phyloP scores from a whole-genome alignment of 1,140 invertebrate species.

The Rhynchophorus ferrugineus region DNA sequence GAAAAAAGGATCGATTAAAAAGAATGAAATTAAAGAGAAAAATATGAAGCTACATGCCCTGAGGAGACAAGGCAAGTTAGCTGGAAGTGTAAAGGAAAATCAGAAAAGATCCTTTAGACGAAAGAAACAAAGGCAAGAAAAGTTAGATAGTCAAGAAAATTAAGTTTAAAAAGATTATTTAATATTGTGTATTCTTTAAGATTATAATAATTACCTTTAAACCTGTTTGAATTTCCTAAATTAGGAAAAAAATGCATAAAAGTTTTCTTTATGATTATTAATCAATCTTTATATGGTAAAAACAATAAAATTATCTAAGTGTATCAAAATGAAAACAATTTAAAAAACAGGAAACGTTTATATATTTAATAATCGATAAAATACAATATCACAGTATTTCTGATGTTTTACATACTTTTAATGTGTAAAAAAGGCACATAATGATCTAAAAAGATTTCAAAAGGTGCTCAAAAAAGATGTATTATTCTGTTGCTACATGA shows the following conservation, averaged over 20 bases:
- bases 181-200: too few relatives aligned
- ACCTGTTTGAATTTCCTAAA: too few relatives aligned
- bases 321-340: too few relatives aligned
- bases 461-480: background rate
- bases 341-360: background rate
- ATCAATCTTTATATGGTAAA: too few relatives aligned
- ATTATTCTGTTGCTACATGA: background rate
- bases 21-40: slow-evolving; percentile 40
- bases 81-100: slow-evolving; percentile 38
- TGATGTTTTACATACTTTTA: background rate
- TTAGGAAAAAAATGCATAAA: too few relatives aligned
- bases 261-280: too few relatives aligned
- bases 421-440: background rate
- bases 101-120: slow-evolving; percentile 39
- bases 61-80: slow-evolving; percentile 40
- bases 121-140: slow-evolving; percentile 26
- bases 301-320: too few relatives aligned
- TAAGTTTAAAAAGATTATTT: too few relatives aligned
- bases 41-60: slow-evolving; percentile 45
- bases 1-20: slow-evolving; percentile 35
- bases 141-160: slow-evolving; percentile 7
- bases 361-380: background rate
- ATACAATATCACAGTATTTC: background rate
- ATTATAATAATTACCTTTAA: too few relatives aligned
- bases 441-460: background rate